Evolutionary conservation across 2,888 invertebrate genomes (phyloP).

Genomic region (Colletes collaris): DNA sequence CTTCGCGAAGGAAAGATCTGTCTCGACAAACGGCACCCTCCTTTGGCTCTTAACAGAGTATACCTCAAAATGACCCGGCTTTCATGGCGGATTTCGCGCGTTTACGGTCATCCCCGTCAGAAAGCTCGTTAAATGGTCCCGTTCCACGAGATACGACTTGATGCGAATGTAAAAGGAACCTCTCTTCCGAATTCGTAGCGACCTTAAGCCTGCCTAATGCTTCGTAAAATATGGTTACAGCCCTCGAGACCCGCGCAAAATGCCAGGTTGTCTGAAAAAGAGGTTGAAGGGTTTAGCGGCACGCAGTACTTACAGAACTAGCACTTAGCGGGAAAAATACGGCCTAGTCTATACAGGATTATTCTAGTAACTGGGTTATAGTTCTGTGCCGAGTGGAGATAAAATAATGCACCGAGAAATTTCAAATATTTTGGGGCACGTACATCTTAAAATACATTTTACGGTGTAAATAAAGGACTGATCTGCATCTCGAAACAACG

Average conservation of each 20-base stretch:
- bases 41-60: conserved; percentile 18
- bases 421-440: no score
- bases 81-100: conserved; percentile 27
- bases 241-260: neutral
- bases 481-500: no score
- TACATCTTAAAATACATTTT: no score
- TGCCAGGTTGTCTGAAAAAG: conserved; percentile 9
- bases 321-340: neutral
- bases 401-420: no score
- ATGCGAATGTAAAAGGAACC: conserved; percentile 47
- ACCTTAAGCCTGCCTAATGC: conserved; percentile 43
- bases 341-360: no score
- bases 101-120: conserved; percentile 27
- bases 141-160: conserved; percentile 32
- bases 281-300: conserved; percentile 9
- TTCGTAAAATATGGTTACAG: conserved; percentile 38
- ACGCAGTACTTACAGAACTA: neutral
- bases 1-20: conserved; percentile 4
- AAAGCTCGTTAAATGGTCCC: conserved; percentile 42
- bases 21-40: conserved; percentile 21
- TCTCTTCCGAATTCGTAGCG: conserved; percentile 35
- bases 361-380: no score
- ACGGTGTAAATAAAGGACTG: no score
- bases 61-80: conserved; percentile 21
- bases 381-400: no score